Evolutionary conservation across 1,140 invertebrate genomes (phyloP).

Genomic region (Calliphora vicina): DNA sequence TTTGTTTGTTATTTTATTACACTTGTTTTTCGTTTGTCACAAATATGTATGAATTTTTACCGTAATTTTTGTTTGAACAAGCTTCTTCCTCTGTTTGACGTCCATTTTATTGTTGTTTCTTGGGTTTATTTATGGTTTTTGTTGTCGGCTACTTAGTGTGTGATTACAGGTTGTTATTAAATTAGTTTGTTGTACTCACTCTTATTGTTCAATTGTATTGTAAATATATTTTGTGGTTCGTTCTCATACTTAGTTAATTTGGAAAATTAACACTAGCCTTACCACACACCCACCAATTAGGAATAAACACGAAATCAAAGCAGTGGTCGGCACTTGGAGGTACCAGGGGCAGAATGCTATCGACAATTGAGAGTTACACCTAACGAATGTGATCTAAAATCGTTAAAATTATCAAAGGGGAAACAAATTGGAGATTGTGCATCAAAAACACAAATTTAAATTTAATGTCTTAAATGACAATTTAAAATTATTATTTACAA

Average conservation of each 20-base stretch:
- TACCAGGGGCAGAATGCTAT: too few species aligned
- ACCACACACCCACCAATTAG: not conserved
- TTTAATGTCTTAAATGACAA: too few species aligned
- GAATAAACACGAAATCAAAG: too few species aligned
- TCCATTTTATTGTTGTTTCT: not conserved
- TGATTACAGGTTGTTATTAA: conserved; percentile 17
- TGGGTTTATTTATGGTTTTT: not conserved
- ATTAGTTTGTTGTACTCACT: not conserved
- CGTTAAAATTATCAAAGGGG: too few species aligned
- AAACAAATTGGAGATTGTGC: too few species aligned
- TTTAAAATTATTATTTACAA: too few species aligned
- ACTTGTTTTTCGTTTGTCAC: not conserved
- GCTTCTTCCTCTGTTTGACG: not conserved
- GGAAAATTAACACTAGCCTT: not conserved
- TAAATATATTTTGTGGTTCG: not conserved
- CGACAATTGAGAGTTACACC: too few species aligned
- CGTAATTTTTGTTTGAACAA: not conserved
- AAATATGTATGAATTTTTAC: not conserved
- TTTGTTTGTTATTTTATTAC: not conserved
- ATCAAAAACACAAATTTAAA: too few species aligned
- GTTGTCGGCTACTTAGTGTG: conserved; percentile 13
- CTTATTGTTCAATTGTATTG: not conserved
- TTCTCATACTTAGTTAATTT: not conserved
- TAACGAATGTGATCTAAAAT: too few species aligned
- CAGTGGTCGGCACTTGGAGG: too few species aligned